These are phyloP conservation scores for Anguilla japonica DNA, from an alignment of 2,113 vertebrate species.

Conservation along the genomic window DNA sequence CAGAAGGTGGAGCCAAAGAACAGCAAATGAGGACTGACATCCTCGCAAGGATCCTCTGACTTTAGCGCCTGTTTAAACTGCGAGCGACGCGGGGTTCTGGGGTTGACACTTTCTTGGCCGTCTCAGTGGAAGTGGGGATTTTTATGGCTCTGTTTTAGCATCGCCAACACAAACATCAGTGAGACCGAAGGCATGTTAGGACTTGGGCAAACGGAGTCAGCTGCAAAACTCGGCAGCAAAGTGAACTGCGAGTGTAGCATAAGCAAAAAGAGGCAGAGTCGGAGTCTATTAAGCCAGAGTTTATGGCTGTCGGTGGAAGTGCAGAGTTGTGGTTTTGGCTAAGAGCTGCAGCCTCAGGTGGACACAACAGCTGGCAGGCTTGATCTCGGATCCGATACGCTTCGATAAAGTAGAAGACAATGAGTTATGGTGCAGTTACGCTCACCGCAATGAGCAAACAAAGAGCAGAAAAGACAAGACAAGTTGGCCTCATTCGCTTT, in stretches of 20 bases:
- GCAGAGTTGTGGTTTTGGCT: constrained; percentile 7
- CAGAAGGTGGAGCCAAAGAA: not conserved
- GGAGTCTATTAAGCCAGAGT: not conserved
- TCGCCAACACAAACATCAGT: constrained; percentile 34
- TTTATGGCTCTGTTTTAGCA: constrained; percentile 11
- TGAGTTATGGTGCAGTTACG: not conserved
- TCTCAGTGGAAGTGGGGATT: constrained; percentile 21
- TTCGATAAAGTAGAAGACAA: not conserved
- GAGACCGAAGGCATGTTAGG: constrained; percentile 17
- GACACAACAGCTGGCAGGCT: not conserved
- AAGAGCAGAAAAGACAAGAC: not conserved
- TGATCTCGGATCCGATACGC: not conserved
- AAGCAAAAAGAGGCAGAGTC: not conserved
- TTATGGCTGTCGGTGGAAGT: not conserved
- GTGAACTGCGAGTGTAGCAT: not conserved
- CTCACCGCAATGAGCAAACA: not conserved
- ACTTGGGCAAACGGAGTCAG: not conserved
- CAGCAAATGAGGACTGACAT: not conserved
- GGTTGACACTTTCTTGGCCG: constrained; percentile 13
- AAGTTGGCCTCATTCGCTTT: not conserved
- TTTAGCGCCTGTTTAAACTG: too few relatives aligned
- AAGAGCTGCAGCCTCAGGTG: not conserved
- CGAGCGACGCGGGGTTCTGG: too few relatives aligned
- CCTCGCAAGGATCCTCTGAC: not conserved
- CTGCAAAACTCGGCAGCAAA: not conserved